phyloP scores from a whole-genome alignment of 2,888 invertebrate genomes.

The Parnassius smintheus region DNA sequence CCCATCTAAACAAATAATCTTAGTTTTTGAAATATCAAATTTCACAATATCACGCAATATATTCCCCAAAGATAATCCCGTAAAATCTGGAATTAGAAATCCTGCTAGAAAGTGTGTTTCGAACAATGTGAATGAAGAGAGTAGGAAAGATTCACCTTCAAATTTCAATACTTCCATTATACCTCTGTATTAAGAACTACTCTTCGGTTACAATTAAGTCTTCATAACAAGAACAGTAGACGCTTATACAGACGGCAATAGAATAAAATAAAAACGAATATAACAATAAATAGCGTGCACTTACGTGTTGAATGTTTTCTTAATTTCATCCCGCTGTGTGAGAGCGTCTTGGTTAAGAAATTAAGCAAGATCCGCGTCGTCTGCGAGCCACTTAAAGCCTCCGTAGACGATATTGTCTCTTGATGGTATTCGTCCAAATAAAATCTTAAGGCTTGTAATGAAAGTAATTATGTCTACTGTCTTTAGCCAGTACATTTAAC shows the following conservation, averaged over 20 bases:
- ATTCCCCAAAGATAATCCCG: no score
- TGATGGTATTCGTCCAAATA: slow-evolving; percentile 71
- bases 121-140: no score
- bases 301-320: slow-evolving; percentile 66
- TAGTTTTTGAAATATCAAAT: no score
- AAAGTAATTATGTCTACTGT: slow-evolving; percentile 51
- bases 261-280: slow-evolving; percentile 18
- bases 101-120: no score
- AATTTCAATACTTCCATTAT: no score
- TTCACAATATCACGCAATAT: no score
- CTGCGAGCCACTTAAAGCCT: slow-evolving; percentile 68
- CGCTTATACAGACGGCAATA: neutral
- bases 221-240: neutral
- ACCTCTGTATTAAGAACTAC: no score
- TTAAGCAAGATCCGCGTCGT: slow-evolving; percentile 75
- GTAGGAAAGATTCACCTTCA: no score
- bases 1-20: no score
- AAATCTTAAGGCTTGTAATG: slow-evolving; percentile 72
- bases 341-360: slow-evolving; percentile 73
- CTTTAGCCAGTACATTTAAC: no score
- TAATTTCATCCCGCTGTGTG: slow-evolving; percentile 76
- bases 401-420: slow-evolving; percentile 67
- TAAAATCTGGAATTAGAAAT: no score
- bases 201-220: no score
- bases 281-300: slow-evolving; percentile 28